These are phyloP conservation scores for Drosophila pandora DNA, from an alignment of 1,140 invertebrate genomes.

Conservation along the genomic window DNA sequence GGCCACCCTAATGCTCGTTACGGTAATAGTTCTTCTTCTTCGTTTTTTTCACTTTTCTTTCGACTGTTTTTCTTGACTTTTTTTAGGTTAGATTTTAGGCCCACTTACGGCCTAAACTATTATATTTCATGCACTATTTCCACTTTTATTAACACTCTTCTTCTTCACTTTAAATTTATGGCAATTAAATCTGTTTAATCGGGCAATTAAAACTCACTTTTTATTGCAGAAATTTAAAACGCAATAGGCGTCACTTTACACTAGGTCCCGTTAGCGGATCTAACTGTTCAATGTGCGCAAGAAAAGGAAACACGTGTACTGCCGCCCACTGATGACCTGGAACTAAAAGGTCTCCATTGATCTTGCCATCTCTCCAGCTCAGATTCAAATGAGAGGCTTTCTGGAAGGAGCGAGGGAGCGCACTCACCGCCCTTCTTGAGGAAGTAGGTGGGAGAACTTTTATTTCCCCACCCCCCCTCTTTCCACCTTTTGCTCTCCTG, in stretches of 20 bases:
- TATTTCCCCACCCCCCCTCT: too few species aligned
- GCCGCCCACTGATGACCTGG: background rate
- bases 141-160: too few species aligned
- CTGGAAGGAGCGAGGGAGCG: background rate
- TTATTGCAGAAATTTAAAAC: background rate
- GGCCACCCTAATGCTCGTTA: conserved; percentile 72
- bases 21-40: conserved; percentile 53
- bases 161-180: too few species aligned
- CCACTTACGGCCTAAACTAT: background rate
- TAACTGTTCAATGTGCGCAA: background rate
- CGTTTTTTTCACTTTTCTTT: background rate
- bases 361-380: background rate
- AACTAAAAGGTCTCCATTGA: background rate
- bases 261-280: background rate
- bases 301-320: background rate
- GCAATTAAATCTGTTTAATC: background rate
- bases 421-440: too few species aligned
- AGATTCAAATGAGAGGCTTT: background rate
- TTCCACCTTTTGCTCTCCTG: too few species aligned
- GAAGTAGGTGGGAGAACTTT: too few species aligned
- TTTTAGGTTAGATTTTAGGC: conserved; percentile 28
- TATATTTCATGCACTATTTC: too few species aligned
- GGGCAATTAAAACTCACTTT: too few species aligned
- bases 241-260: too few species aligned
- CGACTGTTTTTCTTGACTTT: background rate